Percentiles rank a stretch among this genome's conserved stretches.
Conservation (phyloP, 2,113 vertebrate species). For the Lycaon pictus region DNA sequence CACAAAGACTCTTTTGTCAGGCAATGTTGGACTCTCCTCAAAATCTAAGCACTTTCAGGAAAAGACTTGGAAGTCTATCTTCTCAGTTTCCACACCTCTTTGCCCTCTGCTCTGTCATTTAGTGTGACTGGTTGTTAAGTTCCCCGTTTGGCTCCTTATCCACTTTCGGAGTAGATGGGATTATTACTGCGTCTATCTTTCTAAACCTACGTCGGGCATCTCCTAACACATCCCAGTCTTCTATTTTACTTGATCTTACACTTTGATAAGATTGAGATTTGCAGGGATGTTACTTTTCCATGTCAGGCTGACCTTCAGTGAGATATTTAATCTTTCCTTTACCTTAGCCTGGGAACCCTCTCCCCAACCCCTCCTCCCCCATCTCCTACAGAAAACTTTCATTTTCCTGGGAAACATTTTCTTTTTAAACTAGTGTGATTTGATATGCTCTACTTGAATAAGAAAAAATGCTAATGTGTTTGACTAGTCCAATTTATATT, state of each 20-base stretch:
- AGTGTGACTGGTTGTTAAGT: slow-evolving; percentile 78
- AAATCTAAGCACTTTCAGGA: slow-evolving; percentile 89
- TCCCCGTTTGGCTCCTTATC: neutral
- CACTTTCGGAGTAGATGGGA: slow-evolving; percentile 67
- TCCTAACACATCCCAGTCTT: slow-evolving; percentile 56
- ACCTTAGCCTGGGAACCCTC: neutral
- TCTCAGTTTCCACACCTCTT: slow-evolving; percentile 88
- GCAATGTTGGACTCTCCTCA: slow-evolving; percentile 85
- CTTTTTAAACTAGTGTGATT: slow-evolving; percentile 61
- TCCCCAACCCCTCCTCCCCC: neutral
- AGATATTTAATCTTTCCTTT: slow-evolving; percentile 81
- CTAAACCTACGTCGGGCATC: slow-evolving; percentile 68
- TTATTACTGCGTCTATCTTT: slow-evolving; percentile 68
- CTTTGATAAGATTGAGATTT: slow-evolving; percentile 74
- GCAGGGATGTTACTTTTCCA: slow-evolving; percentile 83
- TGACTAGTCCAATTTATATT: slow-evolving; percentile 86
- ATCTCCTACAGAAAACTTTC: neutral
- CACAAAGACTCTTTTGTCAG: slow-evolving; percentile 91
- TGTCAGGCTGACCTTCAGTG: slow-evolving; percentile 80
- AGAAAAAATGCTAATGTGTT: slow-evolving; percentile 86
- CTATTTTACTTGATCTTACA: slow-evolving; percentile 41
- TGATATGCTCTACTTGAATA: slow-evolving; percentile 85
- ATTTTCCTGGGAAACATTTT: slow-evolving; percentile 70
- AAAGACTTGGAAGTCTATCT: slow-evolving; percentile 88
- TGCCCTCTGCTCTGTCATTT: slow-evolving; percentile 87